Base-by-base conservation (phyloP, 2,888 invertebrate species). In the Herminia tarsipennalis region DNA sequence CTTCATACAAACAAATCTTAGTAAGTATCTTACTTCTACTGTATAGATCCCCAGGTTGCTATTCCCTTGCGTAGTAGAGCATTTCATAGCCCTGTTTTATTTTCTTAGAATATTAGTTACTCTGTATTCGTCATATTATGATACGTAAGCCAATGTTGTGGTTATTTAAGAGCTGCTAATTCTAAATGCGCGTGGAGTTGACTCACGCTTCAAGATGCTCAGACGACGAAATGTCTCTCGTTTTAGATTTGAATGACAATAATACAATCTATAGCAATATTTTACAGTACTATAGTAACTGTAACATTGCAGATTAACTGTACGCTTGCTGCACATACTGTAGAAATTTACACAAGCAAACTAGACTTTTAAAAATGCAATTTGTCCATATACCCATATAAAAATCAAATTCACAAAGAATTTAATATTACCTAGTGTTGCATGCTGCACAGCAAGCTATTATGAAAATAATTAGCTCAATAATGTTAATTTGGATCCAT, bases 1-100 rank as follows among this genome's bases (percentile, higher is more conserved):
- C 62, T 28, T 22, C 48, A 34, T 36, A 38, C 25, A 13, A 32
- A 47, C 25, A 13, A 32, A 47, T 32, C 37, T 28, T 43, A 39
- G 64, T 64, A 27, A 66, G 66, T 66, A 65, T 52, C n/a, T 18
- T 25, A 22, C n/a, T 18, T 25, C 20, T 10, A 22, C 24, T n/a
- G 12, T 10, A 16, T 24, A n/a, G n/a, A n/a, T n/a, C n/a, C 12
- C 24, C 22, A 14, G 8, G 14, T 14, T 10, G 13, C 4, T 30
- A 16, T 8, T 38, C 1, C 14, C 5, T 29, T 16, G 24, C 9
- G 8, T 20, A 32, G 13, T 13, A 12, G 36, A 12, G 36, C 27
- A 20, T 6, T 10, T n/a, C 9, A 12, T 25, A 40, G 13, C 24
- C 9, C 5, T 13, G 20, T 32, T 18, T 32, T 17, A 30, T 16